These are phyloP conservation scores for Pedicia rivosa DNA, from an alignment of 2,888 invertebrate species.

Conservation along the genomic window DNA sequence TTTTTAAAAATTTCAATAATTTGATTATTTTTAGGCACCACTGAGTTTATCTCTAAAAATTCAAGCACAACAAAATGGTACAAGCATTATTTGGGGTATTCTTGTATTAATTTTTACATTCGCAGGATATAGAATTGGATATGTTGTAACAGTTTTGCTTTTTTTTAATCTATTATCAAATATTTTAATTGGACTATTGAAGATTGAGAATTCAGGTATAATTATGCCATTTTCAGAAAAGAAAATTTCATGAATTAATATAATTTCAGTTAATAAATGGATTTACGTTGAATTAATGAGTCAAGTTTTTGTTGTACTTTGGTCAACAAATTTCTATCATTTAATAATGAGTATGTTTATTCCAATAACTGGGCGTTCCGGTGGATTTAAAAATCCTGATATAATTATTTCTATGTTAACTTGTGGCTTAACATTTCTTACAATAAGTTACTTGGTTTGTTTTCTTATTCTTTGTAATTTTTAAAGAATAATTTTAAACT, in stretches of 20 bases:
- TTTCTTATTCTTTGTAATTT: not conserved
- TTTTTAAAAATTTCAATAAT: not conserved
- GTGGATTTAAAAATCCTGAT: slow-evolving; percentile 32
- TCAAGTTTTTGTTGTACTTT: slow-evolving; percentile 19
- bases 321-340: slow-evolving; percentile 20
- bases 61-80: slow-evolving; percentile 21
- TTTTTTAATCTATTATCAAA: slow-evolving; percentile 17
- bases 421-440: slow-evolving; percentile 25
- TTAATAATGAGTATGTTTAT: slow-evolving; percentile 22
- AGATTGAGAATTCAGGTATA: slow-evolving; percentile 21
- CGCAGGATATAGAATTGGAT: slow-evolving; percentile 19
- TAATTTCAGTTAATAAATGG: slow-evolving; percentile 19
- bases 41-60: slow-evolving; percentile 20
- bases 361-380: slow-evolving; percentile 32
- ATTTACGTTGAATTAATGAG: slow-evolving; percentile 20
- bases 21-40: slow-evolving; percentile 15
- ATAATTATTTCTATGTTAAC: slow-evolving; percentile 29
- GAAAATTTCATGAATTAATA: too few relatives aligned
- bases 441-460: slow-evolving; percentile 26
- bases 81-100: slow-evolving; percentile 19
- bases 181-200: slow-evolving; percentile 15
- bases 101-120: slow-evolving; percentile 19
- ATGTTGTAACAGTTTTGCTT: slow-evolving; percentile 18
- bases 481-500: not conserved
- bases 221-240: too few relatives aligned